Evolutionary conservation across 2,888 invertebrate genomes (phyloP).

Genomic region (Troglohyphantes excavatus): DNA sequence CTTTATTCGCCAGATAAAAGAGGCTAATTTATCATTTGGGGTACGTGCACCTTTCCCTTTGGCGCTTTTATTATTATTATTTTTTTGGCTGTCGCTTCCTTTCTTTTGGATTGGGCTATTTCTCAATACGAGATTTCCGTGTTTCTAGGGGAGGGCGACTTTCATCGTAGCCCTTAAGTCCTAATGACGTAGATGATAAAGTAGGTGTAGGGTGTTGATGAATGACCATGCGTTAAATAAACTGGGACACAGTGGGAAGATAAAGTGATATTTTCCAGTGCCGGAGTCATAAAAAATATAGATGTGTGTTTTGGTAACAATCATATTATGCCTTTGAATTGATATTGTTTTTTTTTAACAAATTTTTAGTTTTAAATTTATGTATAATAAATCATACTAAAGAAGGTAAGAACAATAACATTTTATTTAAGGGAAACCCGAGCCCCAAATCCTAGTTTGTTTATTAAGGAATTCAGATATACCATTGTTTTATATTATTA

Average conservation of each 20-base stretch:
- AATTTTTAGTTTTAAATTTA: too few species aligned
- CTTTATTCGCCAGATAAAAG: constrained; percentile 56
- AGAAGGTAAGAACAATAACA: too few species aligned
- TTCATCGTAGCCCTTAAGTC: constrained; percentile 27
- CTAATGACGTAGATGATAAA: constrained; percentile 44
- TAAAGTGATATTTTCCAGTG: background rate
- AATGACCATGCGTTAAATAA: background rate
- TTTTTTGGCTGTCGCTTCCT: constrained; percentile 29
- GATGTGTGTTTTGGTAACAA: too few species aligned
- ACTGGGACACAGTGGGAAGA: background rate
- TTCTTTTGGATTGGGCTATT: constrained; percentile 31
- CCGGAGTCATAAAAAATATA: too few species aligned
- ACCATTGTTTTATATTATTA: too few species aligned
- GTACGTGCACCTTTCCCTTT: constrained; percentile 40
- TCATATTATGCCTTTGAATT: too few species aligned
- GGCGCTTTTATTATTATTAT: too few species aligned
- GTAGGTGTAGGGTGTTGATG: constrained; percentile 26
- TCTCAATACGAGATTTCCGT: constrained; percentile 51
- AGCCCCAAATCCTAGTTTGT: too few species aligned
- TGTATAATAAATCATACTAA: too few species aligned
- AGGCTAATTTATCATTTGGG: constrained; percentile 50
- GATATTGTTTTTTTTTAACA: too few species aligned
- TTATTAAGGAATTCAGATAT: too few species aligned
- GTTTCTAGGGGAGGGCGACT: constrained; percentile 38
- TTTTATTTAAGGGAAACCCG: too few species aligned